Conservation (phyloP, 2,113 vertebrate species). For the Lycaon pictus region DNA sequence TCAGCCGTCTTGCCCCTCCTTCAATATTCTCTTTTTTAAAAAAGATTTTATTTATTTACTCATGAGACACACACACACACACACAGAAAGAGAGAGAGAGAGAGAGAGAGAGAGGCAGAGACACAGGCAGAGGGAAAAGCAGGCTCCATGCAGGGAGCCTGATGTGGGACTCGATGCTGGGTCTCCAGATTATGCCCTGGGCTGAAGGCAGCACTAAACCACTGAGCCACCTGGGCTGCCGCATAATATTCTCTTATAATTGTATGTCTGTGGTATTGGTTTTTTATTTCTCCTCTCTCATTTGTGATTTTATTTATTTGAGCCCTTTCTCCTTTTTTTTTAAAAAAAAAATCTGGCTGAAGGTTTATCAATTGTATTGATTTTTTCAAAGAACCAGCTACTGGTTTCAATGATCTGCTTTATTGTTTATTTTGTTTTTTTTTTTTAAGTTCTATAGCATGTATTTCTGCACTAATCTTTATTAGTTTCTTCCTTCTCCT, state of each 20-base stretch:
- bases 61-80: too few species aligned
- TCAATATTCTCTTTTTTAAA: too few species aligned
- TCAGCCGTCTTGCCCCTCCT: too few species aligned
- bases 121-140: too few species aligned
- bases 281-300: neutral
- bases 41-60: too few species aligned
- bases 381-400: neutral
- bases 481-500: neutral
- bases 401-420: neutral
- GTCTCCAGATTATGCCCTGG: too few species aligned
- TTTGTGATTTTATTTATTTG: neutral
- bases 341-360: neutral
- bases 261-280: neutral
- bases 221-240: too few species aligned
- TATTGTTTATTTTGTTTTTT: neutral
- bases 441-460: neutral
- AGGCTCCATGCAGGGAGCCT: too few species aligned
- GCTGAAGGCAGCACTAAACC: too few species aligned
- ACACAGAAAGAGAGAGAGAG: too few species aligned
- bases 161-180: too few species aligned
- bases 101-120: too few species aligned
- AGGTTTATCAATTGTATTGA: neutral
- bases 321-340: neutral
- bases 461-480: neutral
- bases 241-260: neutral